phyloP scores from a whole-genome alignment of 2,797 vertebrate species.

The Sphenodon punctatus region DNA sequence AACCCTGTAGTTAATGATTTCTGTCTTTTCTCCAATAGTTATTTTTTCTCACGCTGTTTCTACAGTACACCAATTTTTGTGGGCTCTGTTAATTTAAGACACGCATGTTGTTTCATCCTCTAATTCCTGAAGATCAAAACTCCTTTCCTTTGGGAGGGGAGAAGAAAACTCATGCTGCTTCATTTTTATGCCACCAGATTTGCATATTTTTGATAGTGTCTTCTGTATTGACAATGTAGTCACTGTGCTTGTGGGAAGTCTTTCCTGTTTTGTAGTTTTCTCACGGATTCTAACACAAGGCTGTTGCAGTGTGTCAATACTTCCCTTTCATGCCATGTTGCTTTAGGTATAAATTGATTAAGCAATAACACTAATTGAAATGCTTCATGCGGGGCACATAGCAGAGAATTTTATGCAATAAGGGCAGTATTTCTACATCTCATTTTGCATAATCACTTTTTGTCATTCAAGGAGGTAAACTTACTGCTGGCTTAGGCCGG shows the following conservation, averaged over 20 bases:
- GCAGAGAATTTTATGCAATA: background rate
- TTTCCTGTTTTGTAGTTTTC: background rate
- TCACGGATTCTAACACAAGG: background rate
- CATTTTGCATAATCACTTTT: background rate
- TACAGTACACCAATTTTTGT: background rate
- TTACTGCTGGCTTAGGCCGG: background rate
- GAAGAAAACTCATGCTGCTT: background rate
- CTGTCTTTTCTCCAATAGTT: background rate
- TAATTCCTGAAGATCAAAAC: background rate
- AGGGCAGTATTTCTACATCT: background rate
- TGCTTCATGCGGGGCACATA: background rate
- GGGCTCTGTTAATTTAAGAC: background rate
- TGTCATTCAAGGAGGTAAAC: rapidly evolving
- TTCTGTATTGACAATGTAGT: background rate
- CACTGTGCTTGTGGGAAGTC: background rate
- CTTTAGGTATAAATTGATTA: constrained; percentile 30
- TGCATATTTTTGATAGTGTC: background rate
- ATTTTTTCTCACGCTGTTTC: background rate
- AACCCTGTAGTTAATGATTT: background rate
- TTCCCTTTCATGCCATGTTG: background rate
- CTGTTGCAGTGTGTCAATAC: background rate
- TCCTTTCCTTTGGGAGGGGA: background rate
- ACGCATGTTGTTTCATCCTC: background rate
- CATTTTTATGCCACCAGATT: background rate
- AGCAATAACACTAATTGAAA: constrained; percentile 7